These are phyloP conservation scores for Oncopeltus fasciatus DNA, from an alignment of 1,140 invertebrate species.

Conservation along the genomic window DNA sequence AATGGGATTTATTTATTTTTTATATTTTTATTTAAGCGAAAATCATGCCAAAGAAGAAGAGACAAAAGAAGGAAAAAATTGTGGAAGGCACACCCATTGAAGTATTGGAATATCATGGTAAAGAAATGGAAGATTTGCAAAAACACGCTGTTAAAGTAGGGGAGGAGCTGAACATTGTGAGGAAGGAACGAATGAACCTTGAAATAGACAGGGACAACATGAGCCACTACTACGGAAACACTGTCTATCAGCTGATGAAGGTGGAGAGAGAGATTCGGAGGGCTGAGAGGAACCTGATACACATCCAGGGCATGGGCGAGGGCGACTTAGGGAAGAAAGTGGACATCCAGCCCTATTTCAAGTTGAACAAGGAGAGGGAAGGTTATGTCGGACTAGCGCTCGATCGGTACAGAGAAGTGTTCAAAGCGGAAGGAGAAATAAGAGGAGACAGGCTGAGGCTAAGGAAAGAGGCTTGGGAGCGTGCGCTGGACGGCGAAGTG, in stretches of 20 bases:
- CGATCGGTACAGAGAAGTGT: background rate
- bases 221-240: background rate
- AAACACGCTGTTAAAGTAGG: background rate
- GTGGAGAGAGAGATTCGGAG: background rate
- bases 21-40: background rate
- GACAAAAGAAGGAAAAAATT: background rate
- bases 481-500: background rate
- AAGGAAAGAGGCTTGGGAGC: background rate
- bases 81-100: background rate
- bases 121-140: background rate
- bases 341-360: no score
- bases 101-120: background rate
- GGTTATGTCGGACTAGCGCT: background rate
- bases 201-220: background rate
- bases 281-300: background rate
- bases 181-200: background rate
- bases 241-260: background rate
- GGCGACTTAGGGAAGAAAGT: no score
- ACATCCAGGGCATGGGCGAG: no score
- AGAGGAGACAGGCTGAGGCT: background rate
- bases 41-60: background rate
- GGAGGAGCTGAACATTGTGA: background rate
- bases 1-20: background rate
- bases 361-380: background rate
- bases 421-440: background rate